Conservation (phyloP, 2,888 invertebrate genomes). For the Cheilosia urbana region DNA sequence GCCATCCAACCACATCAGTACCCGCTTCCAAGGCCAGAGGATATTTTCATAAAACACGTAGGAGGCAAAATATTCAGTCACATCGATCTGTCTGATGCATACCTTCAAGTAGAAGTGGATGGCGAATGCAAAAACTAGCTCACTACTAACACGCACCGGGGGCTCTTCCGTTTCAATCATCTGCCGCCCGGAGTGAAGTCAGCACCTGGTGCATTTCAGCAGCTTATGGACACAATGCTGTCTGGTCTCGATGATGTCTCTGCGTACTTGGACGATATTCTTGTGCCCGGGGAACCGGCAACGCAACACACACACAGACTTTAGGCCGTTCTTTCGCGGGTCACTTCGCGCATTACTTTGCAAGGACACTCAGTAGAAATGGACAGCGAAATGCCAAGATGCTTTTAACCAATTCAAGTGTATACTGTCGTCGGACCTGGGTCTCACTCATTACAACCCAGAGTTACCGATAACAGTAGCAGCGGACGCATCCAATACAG, state of each 20-base stretch:
- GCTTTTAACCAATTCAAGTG: neutral
- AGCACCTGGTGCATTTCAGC: conserved; percentile 69
- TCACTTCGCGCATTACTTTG: conserved; percentile 3
- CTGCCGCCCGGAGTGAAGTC: conserved; percentile 28
- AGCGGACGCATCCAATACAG: conserved; percentile 59
- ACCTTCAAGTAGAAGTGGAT: conserved; percentile 69
- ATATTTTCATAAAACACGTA: conserved; percentile 44
- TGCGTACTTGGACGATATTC: conserved; percentile 14
- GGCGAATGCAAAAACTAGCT: conserved; percentile 59
- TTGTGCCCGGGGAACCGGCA: neutral
- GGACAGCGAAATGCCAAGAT: too few relatives aligned
- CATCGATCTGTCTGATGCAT: conserved; percentile 70
- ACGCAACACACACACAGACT: too few relatives aligned
- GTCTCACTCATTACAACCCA: conserved; percentile 65
- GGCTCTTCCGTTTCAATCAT: conserved; percentile 41
- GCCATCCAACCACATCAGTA: conserved; percentile 60
- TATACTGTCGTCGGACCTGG: conserved; percentile 37
- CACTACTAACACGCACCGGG: conserved; percentile 52
- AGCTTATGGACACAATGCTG: conserved; percentile 65
- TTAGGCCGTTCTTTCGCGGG: conserved; percentile 30
- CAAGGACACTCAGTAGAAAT: neutral
- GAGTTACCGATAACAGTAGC: conserved; percentile 58
- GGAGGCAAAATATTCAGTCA: conserved; percentile 49
- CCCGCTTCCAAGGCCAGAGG: conserved; percentile 53
- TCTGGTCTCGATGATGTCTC: conserved; percentile 13